phyloP scores from a whole-genome alignment of 2,888 invertebrate genomes.

The Clusia tigrina region DNA sequence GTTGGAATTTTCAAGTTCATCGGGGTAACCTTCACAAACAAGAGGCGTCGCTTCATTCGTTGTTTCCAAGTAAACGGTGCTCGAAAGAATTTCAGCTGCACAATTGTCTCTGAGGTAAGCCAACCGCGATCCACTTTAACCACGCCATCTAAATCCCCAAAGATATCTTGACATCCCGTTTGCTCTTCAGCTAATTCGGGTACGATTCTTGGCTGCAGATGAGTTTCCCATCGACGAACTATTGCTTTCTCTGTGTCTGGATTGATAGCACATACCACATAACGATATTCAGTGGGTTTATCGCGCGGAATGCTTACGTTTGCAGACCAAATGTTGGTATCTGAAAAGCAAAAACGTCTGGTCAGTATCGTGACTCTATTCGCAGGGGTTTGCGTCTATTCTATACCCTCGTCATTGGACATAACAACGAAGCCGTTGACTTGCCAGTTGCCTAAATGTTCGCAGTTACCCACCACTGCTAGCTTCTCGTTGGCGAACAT shows the following conservation, averaged over 20 bases:
- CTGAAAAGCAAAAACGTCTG: constrained; percentile 37
- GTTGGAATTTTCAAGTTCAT: constrained; percentile 70
- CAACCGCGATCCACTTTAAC: constrained; percentile 79
- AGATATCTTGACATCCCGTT: constrained; percentile 66
- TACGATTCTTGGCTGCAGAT: constrained; percentile 73
- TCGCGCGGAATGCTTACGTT: constrained; percentile 73
- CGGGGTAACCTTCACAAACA: constrained; percentile 80
- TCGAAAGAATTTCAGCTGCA: constrained; percentile 84
- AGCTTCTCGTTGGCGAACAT: constrained; percentile 71
- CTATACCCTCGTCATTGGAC: constrained; percentile 59
- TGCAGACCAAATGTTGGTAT: constrained; percentile 71
- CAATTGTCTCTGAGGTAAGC: constrained; percentile 82
- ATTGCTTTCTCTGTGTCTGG: constrained; percentile 68
- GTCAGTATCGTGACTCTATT: constrained; percentile 33
- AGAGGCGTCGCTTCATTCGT: constrained; percentile 72
- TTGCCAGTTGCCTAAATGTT: constrained; percentile 77
- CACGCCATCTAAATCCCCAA: constrained; percentile 72
- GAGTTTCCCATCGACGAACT: constrained; percentile 84
- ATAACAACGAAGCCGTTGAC: constrained; percentile 70
- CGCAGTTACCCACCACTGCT: constrained; percentile 75
- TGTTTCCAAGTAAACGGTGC: constrained; percentile 81
- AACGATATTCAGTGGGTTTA: constrained; percentile 76
- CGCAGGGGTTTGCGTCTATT: constrained; percentile 18
- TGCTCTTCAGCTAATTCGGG: constrained; percentile 59
- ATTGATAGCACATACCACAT: constrained; percentile 76